Evolutionary conservation across 2,888 invertebrate species (phyloP).

Genomic region (Pristionchus entomophagus): DNA sequence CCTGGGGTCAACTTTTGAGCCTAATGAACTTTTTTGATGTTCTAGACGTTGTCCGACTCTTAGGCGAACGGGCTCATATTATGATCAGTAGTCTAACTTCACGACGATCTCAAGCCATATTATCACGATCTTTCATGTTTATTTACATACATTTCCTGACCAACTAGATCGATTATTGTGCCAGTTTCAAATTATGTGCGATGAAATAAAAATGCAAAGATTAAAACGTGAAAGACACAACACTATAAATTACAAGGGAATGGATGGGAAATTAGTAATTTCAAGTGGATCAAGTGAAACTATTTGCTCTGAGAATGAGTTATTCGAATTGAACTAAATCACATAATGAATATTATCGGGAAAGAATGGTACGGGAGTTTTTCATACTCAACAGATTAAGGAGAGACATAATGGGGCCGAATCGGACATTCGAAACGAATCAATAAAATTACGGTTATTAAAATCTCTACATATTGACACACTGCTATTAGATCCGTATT

Average conservation of each 20-base stretch:
- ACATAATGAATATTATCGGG: neutral
- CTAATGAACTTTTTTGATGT: too few species aligned
- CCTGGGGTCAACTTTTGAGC: too few species aligned
- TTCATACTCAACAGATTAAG: neutral
- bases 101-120: neutral
- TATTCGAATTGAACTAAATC: neutral
- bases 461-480: neutral
- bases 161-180: neutral
- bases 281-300: too few species aligned
- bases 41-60: too few species aligned
- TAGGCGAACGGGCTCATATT: too few species aligned
- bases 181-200: neutral
- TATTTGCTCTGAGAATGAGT: neutral
- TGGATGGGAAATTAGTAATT: neutral
- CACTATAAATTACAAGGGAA: neutral
- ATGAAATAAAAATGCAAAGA: neutral
- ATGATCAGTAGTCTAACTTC: too few species aligned
- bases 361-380: too few species aligned
- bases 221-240: neutral
- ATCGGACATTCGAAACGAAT: neutral
- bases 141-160: neutral
- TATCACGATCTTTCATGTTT: neutral
- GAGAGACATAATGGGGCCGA: neutral
- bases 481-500: conserved; percentile 20
- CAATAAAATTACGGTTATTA: neutral